phyloP scores from a whole-genome alignment of 2,888 invertebrate genomes.

The Spodoptera picta region DNA sequence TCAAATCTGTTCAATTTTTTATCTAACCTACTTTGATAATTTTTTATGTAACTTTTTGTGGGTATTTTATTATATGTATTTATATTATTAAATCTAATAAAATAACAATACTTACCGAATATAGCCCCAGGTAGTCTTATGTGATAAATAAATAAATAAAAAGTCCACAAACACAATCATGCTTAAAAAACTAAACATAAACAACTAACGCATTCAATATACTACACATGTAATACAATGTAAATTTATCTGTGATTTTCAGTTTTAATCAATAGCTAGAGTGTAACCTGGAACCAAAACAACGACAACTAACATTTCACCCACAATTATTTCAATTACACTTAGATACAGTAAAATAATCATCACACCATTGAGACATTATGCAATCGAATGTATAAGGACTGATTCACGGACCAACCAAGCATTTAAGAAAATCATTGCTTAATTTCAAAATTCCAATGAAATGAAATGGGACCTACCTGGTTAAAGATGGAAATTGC shows the following conservation, averaged over 20 bases:
- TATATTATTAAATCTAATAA: slow-evolving; percentile 1
- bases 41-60: slow-evolving; percentile 21
- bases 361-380: slow-evolving; percentile 83
- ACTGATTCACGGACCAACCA: slow-evolving; percentile 75
- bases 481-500: slow-evolving; percentile 67
- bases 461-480: slow-evolving; percentile 81
- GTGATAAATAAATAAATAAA: slow-evolving; percentile 54
- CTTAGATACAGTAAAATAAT: slow-evolving; percentile 77
- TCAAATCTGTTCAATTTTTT: slow-evolving; percentile 7
- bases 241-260: slow-evolving; percentile 88
- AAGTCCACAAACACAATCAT: slow-evolving; percentile 78
- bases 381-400: slow-evolving; percentile 74
- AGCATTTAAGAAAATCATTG: slow-evolving; percentile 75
- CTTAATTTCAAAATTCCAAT: slow-evolving; percentile 71
- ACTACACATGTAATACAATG: slow-evolving; percentile 73
- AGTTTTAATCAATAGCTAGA: slow-evolving; percentile 73
- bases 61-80: background rate
- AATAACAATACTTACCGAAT: slow-evolving; percentile 40
- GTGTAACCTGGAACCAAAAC: slow-evolving; percentile 88
- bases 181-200: slow-evolving; percentile 79
- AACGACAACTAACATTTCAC: slow-evolving; percentile 86
- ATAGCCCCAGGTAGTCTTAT: slow-evolving; percentile 57
- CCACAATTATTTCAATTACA: slow-evolving; percentile 79
- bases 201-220: slow-evolving; percentile 77
- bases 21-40: slow-evolving; percentile 20